Base-by-base conservation (phyloP, 2,113 vertebrate genomes). In the Apodemus sylvaticus region DNA sequence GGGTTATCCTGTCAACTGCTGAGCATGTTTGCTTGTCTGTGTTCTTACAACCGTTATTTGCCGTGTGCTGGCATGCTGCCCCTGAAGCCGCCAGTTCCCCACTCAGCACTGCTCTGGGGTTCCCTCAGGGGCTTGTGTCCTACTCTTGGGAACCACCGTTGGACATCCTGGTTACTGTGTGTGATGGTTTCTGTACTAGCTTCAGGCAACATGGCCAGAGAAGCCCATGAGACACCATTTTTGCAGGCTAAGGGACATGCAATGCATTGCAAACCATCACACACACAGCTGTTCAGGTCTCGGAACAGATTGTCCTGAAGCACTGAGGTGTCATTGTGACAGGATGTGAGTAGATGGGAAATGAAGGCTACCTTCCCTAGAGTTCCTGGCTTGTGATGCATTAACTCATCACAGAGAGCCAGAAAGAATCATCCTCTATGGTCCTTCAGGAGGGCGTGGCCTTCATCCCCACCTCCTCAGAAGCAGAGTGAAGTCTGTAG, bases 41-140 rank as follows among this genome's bases (percentile, higher is more conserved):
- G 77, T 60, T 60, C 8, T 73, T 22, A 13, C 6, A 24, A 68
- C 70, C 9, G 2, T 31, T 85, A 34, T 22, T 12, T 45, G 12
- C n/a, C 20, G 7, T 36, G 16, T 16, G 22, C 10, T 62, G 48
- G 29, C 51, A 39, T 10, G 1, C 26, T 66, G 55, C 39, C 24
- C 60, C 29, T 2, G 8, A 1, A n/a, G 34, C 19, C 55, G 53
- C 31, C 45, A 3, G 20, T 7, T 64, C 31, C 14, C 73, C 11
- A 64, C 12, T 7, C 20, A 3, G 0, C 7, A 10, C 10, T 12
- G 13, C 42, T 39, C n/a, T 0, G 1, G 24, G 7, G 0, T 76
- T 36, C 86, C 9, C 55, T 55, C 5, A 3, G 39, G 20, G 87
- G 16, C 53, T 4, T 34, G n/a, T 6, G 26, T 48, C 10, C 70